Percentiles rank a stretch among this genome's conserved stretches.
Conservation (phyloP, 1,140 invertebrate species). For the Schmidtea mediterranea region DNA sequence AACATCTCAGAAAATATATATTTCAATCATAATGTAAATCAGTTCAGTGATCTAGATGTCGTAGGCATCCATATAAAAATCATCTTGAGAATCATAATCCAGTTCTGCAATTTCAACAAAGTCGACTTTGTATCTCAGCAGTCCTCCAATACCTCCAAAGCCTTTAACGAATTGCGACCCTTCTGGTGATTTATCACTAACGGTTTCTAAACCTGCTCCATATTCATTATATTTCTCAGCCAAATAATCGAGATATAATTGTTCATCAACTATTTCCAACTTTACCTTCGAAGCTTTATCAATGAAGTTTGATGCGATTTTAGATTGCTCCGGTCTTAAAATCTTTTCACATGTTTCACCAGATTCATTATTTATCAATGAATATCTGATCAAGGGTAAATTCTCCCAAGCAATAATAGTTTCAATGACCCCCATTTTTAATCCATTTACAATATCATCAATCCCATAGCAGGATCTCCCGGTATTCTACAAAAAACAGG, state of each 20-base stretch:
- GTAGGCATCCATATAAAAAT: no score
- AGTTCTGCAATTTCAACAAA: slow-evolving; percentile 81
- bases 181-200: slow-evolving; percentile 95
- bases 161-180: slow-evolving; percentile 95
- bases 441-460: slow-evolving; percentile 75
- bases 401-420: slow-evolving; percentile 99
- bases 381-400: slow-evolving; percentile 72
- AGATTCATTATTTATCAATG: slow-evolving; percentile 61
- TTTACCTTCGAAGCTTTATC: slow-evolving; percentile 81
- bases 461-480: slow-evolving; percentile 98
- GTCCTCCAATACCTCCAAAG: slow-evolving; percentile 94
- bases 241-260: slow-evolving; percentile 86
- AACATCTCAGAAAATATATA: no score
- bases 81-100: no score
- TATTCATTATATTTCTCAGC: slow-evolving; percentile 98
- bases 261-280: slow-evolving; percentile 81
- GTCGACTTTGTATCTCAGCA: slow-evolving; percentile 92
- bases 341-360: slow-evolving; percentile 61
- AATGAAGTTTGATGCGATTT: slow-evolving; percentile 95
- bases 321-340: slow-evolving; percentile 92
- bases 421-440: slow-evolving; percentile 82
- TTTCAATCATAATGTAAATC: no score
- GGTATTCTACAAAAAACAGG: slow-evolving; percentile 84
- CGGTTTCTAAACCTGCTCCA: slow-evolving; percentile 84
- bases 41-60: no score